Percentiles rank a stretch among this genome's conserved stretches.
phyloP scores from a whole-genome alignment of 2,113 vertebrate genomes.

The Elaphurus davidianus region DNA sequence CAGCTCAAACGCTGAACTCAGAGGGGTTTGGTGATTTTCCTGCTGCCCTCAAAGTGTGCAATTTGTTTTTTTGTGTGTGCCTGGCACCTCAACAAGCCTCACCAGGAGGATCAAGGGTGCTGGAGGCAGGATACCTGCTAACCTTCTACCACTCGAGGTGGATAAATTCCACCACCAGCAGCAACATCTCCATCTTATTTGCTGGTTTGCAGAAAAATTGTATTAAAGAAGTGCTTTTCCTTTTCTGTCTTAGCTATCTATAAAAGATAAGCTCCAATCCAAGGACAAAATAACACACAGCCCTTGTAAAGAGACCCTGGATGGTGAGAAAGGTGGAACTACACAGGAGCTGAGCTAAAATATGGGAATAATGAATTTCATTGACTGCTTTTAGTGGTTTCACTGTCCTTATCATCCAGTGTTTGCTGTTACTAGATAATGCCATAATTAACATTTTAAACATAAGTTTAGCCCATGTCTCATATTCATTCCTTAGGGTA shows the following conservation, averaged over 20 bases:
- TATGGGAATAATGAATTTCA: not conserved
- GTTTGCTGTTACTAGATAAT: not conserved
- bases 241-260: not conserved
- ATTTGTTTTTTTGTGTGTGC: conserved; percentile 8
- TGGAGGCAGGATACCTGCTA: not conserved
- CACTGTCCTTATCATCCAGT: not conserved
- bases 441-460: not conserved
- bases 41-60: not conserved
- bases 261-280: not conserved
- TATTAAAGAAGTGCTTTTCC: not conserved
- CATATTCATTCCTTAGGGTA: not conserved
- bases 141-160: not conserved
- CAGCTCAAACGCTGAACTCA: conserved; percentile 40
- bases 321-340: not conserved
- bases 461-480: not conserved
- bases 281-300: not conserved
- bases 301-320: not conserved
- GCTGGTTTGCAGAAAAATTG: not conserved
- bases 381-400: not conserved
- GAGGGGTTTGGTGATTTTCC: not conserved
- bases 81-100: conserved; percentile 41
- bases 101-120: not conserved
- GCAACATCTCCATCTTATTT: not conserved
- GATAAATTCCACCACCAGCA: not conserved
- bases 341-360: not conserved